These are phyloP conservation scores for Drosophila punjabiensis DNA, from an alignment of 1,140 invertebrate species.

Conservation along the genomic window DNA sequence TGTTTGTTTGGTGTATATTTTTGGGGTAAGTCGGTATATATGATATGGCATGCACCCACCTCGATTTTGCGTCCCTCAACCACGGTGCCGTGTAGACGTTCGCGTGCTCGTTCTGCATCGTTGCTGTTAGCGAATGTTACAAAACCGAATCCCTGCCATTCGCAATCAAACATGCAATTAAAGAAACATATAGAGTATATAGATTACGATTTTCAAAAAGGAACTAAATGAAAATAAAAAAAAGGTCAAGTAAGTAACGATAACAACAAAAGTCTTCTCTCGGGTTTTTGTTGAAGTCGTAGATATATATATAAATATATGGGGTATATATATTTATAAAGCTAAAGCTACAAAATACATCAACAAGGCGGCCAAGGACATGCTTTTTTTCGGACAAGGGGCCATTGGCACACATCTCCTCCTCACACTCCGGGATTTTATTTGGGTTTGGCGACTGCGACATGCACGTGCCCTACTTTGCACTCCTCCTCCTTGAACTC, in stretches of 20 bases:
- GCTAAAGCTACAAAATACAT: slow-evolving; percentile 57
- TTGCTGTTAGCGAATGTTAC: slow-evolving; percentile 99
- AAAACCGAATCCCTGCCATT: slow-evolving; percentile 99
- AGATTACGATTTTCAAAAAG: slow-evolving; percentile 54
- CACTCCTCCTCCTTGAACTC: not conserved
- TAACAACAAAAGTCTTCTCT: slow-evolving; percentile 49
- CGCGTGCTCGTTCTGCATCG: slow-evolving; percentile 99
- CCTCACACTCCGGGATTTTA: slow-evolving; percentile 12
- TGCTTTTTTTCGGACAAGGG: slow-evolving; percentile 45
- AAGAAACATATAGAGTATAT: slow-evolving; percentile 84
- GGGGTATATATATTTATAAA: slow-evolving; percentile 26
- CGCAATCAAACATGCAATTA: slow-evolving; percentile 84
- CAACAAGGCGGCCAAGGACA: slow-evolving; percentile 63
- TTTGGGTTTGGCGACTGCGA: slow-evolving; percentile 35
- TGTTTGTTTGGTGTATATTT: slow-evolving; percentile 5
- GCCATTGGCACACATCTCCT: slow-evolving; percentile 50
- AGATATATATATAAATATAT: slow-evolving; percentile 12
- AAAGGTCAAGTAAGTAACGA: slow-evolving; percentile 58
- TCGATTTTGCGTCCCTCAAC: slow-evolving; percentile 99
- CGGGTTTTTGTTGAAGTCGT: slow-evolving; percentile 43
- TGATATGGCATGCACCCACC: slow-evolving; percentile 91
- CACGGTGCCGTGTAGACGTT: slow-evolving; percentile 99
- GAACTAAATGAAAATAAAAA: slow-evolving; percentile 42
- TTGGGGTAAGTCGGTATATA: slow-evolving; percentile 61
- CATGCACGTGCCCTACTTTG: slow-evolving; percentile 56